Base-by-base conservation (phyloP, 2,888 invertebrate genomes). In the Isotomurus palustris region DNA sequence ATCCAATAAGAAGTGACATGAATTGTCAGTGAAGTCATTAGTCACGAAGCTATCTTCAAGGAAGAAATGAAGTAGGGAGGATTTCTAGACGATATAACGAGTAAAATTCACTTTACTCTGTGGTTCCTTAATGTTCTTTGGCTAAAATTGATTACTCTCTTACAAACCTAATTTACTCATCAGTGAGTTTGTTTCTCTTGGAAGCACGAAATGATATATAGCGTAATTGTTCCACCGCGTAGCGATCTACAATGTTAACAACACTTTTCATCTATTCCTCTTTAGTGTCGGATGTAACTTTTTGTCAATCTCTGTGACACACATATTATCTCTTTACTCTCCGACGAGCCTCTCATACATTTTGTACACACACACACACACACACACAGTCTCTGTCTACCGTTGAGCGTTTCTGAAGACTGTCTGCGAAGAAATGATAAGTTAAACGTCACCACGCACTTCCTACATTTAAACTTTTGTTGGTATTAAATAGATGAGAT, bases 1-100 rank as follows among this genome's bases (percentile, higher is more conserved):
- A 47, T 43, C 44, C 32, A 53, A 45, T 45, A 53, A 45, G 38
- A 45, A 45, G 35, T 53, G 53, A 53, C 53, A 53, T 43, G 27
- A 44, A 51, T 51, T 40, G 25, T 51, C 51, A 51, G 40, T 27
- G 32, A 32, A 35, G 45, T 36, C 53, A 53, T 53, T 53, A 53
- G 29, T 53, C 53, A 53, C 27, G 28, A 17, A 21, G 14, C 10
- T 24, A 51, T 43, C n/a, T n/a, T n/a, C n/a, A n/a, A n/a, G 43
- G 12, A 43, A 24, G 43, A 43, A 43, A 43, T 43, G 22, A 5
- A 22, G 17, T 22, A 22, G 24, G 43, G 19, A 43, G 5, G 19
- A 14, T 17, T 8, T 40, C 3, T 22, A 32, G 14, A 8, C 14
- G 32, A 32, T 8, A 14, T 14, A 32, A 32, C 8, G 32, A 32